Conservation (phyloP, 2,113 vertebrate genomes). For the Alethe diademata region DNA sequence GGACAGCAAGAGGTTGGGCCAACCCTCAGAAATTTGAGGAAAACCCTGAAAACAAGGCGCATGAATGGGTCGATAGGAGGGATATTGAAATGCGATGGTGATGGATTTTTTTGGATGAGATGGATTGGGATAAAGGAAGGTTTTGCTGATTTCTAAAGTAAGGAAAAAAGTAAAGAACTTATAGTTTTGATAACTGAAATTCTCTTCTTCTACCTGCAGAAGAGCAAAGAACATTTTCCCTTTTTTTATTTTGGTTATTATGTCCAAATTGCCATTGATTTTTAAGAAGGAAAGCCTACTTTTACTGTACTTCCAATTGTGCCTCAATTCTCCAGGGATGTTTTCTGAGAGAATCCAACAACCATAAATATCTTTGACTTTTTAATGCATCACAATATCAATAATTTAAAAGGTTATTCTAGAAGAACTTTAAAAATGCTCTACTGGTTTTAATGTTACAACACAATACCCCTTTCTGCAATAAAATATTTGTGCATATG, state of each 20-base stretch:
- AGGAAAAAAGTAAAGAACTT: neutral
- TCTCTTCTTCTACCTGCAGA: neutral
- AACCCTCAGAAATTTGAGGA: neutral
- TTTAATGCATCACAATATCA: slow-evolving; percentile 36
- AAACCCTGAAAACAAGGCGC: neutral
- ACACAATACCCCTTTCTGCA: neutral
- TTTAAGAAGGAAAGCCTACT: neutral
- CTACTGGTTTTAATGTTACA: neutral
- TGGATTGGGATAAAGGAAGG: rapidly evolving
- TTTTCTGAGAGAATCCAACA: neutral
- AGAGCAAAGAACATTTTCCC: neutral
- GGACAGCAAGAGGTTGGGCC: neutral
- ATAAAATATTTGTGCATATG: neutral
- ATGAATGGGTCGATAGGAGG: rapidly evolving
- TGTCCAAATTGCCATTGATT: neutral
- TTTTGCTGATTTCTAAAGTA: neutral
- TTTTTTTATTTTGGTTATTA: neutral
- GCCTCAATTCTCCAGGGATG: neutral
- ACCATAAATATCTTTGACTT: neutral
- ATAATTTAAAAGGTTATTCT: slow-evolving; percentile 27
- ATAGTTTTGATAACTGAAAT: neutral
- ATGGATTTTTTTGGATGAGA: neutral
- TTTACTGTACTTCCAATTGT: neutral
- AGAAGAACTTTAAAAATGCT: neutral
- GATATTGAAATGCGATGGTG: rapidly evolving